Evolutionary conservation across 2,888 invertebrate species (phyloP).

Genomic region (Nomada fabriciana): DNA sequence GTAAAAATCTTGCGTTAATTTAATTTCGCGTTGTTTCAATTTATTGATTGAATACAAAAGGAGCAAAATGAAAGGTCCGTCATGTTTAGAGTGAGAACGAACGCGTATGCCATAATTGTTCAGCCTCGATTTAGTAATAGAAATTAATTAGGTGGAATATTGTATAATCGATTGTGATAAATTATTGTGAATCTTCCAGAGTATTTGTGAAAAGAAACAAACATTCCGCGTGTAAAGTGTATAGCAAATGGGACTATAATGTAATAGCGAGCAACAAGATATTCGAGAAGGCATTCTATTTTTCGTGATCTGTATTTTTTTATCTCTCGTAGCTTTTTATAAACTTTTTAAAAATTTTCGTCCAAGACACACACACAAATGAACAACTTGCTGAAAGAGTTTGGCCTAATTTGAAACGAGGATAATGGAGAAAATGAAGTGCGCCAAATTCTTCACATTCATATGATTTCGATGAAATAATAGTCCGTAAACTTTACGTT

Average conservation of each 20-base stretch:
- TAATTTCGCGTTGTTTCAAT: conserved; percentile 13
- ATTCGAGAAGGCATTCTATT: conserved; percentile 80
- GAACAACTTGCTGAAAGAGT: conserved; percentile 43
- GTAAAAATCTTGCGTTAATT: background rate
- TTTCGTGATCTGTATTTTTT: conserved; percentile 83
- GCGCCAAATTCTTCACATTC: conserved; percentile 59
- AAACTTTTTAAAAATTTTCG: conserved; percentile 74
- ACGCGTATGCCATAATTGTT: background rate
- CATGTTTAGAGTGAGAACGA: background rate
- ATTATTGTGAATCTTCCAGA: conserved; percentile 20
- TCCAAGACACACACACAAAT: conserved; percentile 62
- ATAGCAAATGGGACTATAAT: conserved; percentile 66
- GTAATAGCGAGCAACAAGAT: conserved; percentile 65
- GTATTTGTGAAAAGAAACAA: conserved; percentile 8
- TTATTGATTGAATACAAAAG: background rate
- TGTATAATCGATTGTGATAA: conserved; percentile 38
- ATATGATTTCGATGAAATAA: background rate
- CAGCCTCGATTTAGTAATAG: background rate
- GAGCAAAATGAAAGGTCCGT: background rate
- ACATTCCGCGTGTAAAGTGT: conserved; percentile 51
- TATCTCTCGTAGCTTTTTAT: conserved; percentile 81
- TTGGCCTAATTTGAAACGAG: conserved; percentile 59
- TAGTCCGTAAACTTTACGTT: background rate
- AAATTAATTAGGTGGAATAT: background rate
- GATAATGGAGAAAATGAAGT: conserved; percentile 33